Evolutionary conservation across 2,888 invertebrate genomes (phyloP), one percentile per base, ranked within the genome.

Genomic region (Eupithecia exiguata): DNA sequence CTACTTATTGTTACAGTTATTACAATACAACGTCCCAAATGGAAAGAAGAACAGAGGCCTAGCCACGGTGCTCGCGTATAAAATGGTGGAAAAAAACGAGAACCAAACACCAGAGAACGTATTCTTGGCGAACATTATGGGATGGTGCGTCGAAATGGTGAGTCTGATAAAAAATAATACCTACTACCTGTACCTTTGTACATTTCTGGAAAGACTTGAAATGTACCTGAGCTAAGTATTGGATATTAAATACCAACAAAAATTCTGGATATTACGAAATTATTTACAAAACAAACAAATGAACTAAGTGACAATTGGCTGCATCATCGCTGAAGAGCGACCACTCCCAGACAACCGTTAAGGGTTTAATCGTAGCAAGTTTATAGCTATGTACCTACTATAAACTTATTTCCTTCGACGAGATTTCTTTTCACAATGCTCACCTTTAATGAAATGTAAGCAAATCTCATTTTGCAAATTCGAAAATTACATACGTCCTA

Each of bases 111-210:
- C 97, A 0, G 97, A 98, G 80, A 97, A 97, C 83, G 90, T 98
- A 58, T 96, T 96, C 81, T 89, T 96, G 75, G 97, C 98, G 0
- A 96, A 97, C 80, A 96, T 98, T 82, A 95, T 99, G 89, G 99
- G 98, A 77, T 99, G 99, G 98, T 98, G 98, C 88, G 96, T 97
- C 6, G 99, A 99, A 96, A 96, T 99, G 97, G 99, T 99, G 90
- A 95, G 96, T 53, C 49, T 49, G 10, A 49, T 49, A 3, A n/a
- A 1, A 92, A 35, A 25, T 63, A 46, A 5, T 12, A 10, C 5
- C 7, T 16, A 30, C 7, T 16, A 30, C 40, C 0, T 3, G 12
- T 40, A 40, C n/a, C n/a, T 46, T 7, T 46, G 46, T 0, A 25
- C 49, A n/a, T n/a, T n/a, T 53, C 43, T 25, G 21, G 43, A 16